phyloP scores from a whole-genome alignment of 1,140 invertebrate genomes.

The Drosophila nannoptera region DNA sequence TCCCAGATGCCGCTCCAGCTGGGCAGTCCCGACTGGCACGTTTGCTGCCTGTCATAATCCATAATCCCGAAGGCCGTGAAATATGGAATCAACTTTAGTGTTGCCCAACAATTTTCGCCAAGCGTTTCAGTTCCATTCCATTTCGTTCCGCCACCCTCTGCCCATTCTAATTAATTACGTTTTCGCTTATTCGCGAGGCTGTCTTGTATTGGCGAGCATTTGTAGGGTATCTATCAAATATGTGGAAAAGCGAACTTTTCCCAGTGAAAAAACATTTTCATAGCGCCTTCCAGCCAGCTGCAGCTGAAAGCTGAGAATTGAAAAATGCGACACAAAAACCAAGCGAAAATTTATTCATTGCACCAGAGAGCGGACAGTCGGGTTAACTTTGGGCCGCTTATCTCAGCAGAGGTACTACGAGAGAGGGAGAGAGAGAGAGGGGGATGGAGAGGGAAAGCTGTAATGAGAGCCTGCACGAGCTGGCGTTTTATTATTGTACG shows the following conservation, averaged over 20 bases:
- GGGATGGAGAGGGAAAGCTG: neutral
- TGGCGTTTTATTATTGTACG: constrained; percentile 42
- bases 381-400: constrained; percentile 54
- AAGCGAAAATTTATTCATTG: constrained; percentile 51
- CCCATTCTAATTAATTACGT: constrained; percentile 42
- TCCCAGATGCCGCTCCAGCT: neutral
- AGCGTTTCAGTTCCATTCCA: constrained; percentile 7
- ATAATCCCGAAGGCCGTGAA: constrained; percentile 39
- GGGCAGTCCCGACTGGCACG: constrained; percentile 5
- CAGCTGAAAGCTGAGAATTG: constrained; percentile 21
- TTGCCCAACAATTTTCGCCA: constrained; percentile 1
- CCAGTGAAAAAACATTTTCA: no score
- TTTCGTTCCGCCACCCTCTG: constrained; percentile 19
- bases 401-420: neutral
- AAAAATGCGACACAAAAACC: constrained; percentile 40
- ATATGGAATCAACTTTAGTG: constrained; percentile 33
- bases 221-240: no score
- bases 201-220: neutral
- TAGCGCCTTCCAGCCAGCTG: constrained; percentile 11
- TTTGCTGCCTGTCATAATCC: constrained; percentile 29
- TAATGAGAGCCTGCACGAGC: neutral
- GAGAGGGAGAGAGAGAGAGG: neutral
- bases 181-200: no score
- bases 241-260: neutral
- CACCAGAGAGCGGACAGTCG: constrained; percentile 45